These are phyloP conservation scores for Achlya flavicornis DNA, from an alignment of 2,888 invertebrate species.

Conservation along the genomic window DNA sequence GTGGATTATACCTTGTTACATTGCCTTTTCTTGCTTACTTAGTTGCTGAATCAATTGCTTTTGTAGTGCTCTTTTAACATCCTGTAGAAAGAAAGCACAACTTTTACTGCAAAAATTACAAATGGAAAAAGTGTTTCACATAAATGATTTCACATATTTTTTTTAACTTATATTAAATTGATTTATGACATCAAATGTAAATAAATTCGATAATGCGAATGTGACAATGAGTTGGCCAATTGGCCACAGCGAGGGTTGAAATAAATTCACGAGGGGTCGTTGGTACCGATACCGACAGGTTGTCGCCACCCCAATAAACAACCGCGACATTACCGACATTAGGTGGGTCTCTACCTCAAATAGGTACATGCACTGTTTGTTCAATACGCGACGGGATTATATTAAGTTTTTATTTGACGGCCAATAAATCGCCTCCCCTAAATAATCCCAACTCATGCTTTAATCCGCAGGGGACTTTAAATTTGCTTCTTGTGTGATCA, in stretches of 20 bases:
- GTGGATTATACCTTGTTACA: too few relatives aligned
- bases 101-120: too few relatives aligned
- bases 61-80: too few relatives aligned
- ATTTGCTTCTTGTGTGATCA: constrained; percentile 51
- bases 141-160: neutral
- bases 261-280: constrained; percentile 37
- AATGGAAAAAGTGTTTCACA: too few relatives aligned
- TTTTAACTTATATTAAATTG: constrained; percentile 22
- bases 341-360: constrained; percentile 10
- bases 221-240: constrained; percentile 32
- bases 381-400: constrained; percentile 45
- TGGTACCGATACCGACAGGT: constrained; percentile 53
- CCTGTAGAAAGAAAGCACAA: too few relatives aligned
- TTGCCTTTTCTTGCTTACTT: too few relatives aligned
- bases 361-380: constrained; percentile 44
- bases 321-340: constrained; percentile 29
- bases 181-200: constrained; percentile 36
- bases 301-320: constrained; percentile 41
- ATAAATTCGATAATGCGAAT: constrained; percentile 29
- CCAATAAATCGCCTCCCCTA: constrained; percentile 48
- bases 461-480: constrained; percentile 44
- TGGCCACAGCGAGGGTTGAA: constrained; percentile 33
- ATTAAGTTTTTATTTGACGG: constrained; percentile 47
- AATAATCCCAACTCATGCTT: constrained; percentile 49
- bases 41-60: too few relatives aligned